Evolutionary conservation across 1,140 invertebrate species (phyloP), one percentile per base, ranked within the genome.

Genomic region (Pararge aegeria): DNA sequence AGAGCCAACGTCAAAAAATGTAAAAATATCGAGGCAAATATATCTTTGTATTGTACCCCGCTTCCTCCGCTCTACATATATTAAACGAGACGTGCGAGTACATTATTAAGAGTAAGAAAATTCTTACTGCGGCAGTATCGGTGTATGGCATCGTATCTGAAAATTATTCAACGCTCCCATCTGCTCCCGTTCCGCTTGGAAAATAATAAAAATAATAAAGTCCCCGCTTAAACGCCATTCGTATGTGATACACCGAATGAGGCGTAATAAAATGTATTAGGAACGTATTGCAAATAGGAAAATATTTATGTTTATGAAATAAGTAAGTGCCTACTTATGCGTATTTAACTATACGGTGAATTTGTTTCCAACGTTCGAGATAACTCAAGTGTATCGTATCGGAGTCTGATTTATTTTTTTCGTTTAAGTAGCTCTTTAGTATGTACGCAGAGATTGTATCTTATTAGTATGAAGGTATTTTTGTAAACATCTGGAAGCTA

Each of bases 221-320:
- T 83, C 80, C 68, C 67, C 77, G 71, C 82, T 84, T 87, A 87
- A 83, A 77, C 78, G 75, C 77, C 61, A 87, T 87, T 87, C 79
- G 83, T 87, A 87, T 87, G 83, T 78, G 71, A 73, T 77, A 82
- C 76, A 71, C 74, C 80, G 79, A 83, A 83, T 79, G 80, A 78
- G 68, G 66, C 75, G 72, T 75, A 83, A 87, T 87, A 87, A 87
- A 84, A 61, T 75, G 81, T 83, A 80, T 87, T 83, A 87, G 75
- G 75, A 81, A 80, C 71, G 76, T 80, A 84, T 80, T 75, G 75
- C 75, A 75, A 78, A 82, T 80, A 80, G 56, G 46, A 61, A 55
- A 15, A 61, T 55, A 48, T 55, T 40, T 53, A 54, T 50, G 48
- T 46, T 30, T 34, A 55, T 38, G 53, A 54, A 55, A 40, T 34